Evolutionary conservation across 2,113 vertebrate genomes (phyloP).

Genomic region (Dendrocopos noguchii): DNA sequence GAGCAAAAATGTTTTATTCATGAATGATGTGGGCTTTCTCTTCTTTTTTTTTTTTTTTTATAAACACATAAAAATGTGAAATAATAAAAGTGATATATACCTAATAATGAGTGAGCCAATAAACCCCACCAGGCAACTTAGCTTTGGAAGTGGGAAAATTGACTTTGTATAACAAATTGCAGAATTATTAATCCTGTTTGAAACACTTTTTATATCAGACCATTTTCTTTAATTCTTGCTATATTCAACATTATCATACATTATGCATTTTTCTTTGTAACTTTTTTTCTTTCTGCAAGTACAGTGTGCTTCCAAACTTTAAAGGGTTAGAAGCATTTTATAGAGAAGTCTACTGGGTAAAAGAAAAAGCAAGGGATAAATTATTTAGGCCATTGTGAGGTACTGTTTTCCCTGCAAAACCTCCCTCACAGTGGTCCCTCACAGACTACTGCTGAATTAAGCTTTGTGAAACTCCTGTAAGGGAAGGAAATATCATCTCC

Average conservation of each 20-base stretch:
- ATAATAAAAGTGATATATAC: constrained; percentile 80
- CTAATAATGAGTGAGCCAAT: constrained; percentile 78
- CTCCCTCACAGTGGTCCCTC: not conserved
- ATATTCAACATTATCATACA: constrained; percentile 74
- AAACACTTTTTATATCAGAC: constrained; percentile 74
- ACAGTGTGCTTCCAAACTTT: constrained; percentile 58
- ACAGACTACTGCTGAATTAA: constrained; percentile 21
- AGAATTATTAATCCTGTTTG: constrained; percentile 78
- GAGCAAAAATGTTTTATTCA: constrained; percentile 80
- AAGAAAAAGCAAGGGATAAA: constrained; percentile 23
- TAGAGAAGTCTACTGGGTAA: constrained; percentile 38
- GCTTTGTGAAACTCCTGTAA: not conserved
- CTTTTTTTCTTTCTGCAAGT: constrained; percentile 35
- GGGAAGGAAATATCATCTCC: not conserved
- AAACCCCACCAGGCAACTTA: constrained; percentile 77
- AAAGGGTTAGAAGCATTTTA: constrained; percentile 49
- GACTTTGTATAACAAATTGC: constrained; percentile 80
- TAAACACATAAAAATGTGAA: constrained; percentile 81
- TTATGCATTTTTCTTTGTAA: constrained; percentile 73
- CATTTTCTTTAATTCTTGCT: constrained; percentile 78
- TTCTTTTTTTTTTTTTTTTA: constrained; percentile 18
- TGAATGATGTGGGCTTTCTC: constrained; percentile 35
- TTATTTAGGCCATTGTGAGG: constrained; percentile 44
- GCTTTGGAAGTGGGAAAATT: constrained; percentile 75
- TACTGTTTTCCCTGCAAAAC: not conserved